These are phyloP conservation scores for Lucilia sericata DNA, from an alignment of 1,140 invertebrate genomes.

Conservation along the genomic window DNA sequence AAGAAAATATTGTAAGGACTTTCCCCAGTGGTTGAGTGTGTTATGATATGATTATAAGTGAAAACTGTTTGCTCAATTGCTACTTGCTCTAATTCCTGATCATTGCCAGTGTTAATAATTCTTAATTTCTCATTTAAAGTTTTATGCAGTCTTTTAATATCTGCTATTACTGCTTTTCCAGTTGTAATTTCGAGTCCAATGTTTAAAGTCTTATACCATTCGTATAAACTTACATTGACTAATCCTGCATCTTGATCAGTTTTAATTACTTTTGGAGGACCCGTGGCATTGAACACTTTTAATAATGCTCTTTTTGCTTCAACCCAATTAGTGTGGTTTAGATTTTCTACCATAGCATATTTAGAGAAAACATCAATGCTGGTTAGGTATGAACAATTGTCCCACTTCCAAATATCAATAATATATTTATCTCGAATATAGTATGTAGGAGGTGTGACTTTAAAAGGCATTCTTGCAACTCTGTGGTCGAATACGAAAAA, in stretches of 20 bases:
- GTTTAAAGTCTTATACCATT: slow-evolving; percentile 22
- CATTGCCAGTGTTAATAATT: too few species aligned
- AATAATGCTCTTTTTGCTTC: slow-evolving; percentile 43
- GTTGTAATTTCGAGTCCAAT: slow-evolving; percentile 37
- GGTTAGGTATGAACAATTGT: too few species aligned
- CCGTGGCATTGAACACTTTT: slow-evolving; percentile 42
- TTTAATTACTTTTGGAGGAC: slow-evolving; percentile 32
- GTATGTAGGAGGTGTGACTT: too few species aligned
- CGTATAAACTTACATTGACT: slow-evolving; percentile 24
- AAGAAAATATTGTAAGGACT: slow-evolving; percentile 39
- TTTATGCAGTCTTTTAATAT: slow-evolving; percentile 39
- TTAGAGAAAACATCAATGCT: slow-evolving; percentile 45
- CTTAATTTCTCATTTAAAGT: too few species aligned
- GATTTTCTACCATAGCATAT: slow-evolving; percentile 19
- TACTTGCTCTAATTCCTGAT: too few species aligned
- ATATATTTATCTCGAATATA: too few species aligned
- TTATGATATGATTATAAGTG: too few species aligned
- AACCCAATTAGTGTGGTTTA: slow-evolving; percentile 30
- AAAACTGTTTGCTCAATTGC: too few species aligned
- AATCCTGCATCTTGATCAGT: slow-evolving; percentile 38
- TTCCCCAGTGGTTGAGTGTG: too few species aligned
- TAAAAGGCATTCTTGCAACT: too few species aligned
- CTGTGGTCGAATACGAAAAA: too few species aligned
- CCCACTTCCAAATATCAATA: too few species aligned
- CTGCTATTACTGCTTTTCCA: slow-evolving; percentile 37